Evolutionary conservation across 1,140 invertebrate genomes (phyloP).

Genomic region (Brachionus plicatilis): DNA sequence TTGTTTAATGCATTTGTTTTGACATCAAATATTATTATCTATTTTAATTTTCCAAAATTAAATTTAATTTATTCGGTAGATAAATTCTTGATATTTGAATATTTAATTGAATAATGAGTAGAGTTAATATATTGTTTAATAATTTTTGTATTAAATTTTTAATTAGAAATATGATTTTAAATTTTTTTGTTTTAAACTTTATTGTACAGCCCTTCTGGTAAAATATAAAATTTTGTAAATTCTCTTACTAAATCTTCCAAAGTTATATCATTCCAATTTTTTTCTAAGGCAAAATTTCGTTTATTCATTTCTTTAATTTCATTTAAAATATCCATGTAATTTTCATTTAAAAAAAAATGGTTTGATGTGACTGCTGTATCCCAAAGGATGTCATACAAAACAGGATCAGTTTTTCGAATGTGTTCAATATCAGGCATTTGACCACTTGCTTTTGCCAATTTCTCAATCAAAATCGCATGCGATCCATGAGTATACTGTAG

Average conservation of each 20-base stretch:
- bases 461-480: neutral
- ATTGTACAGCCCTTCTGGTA: neutral
- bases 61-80: too few species aligned
- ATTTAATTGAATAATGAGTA: too few species aligned
- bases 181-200: neutral
- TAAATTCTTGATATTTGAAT: too few species aligned
- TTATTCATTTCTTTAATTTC: neutral
- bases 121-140: too few species aligned
- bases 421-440: neutral
- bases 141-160: neutral
- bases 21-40: too few species aligned
- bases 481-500: neutral
- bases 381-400: constrained; percentile 12
- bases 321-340: neutral
- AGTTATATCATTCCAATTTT: neutral
- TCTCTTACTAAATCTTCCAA: neutral
- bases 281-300: neutral
- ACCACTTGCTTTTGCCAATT: neutral
- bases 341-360: neutral
- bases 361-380: neutral
- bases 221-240: neutral
- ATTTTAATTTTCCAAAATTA: too few species aligned
- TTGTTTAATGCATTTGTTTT: too few species aligned
- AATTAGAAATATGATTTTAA: neutral
- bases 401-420: neutral